Base-by-base conservation (phyloP, 2,797 vertebrate species). In the Myiotriccus ornatus region DNA sequence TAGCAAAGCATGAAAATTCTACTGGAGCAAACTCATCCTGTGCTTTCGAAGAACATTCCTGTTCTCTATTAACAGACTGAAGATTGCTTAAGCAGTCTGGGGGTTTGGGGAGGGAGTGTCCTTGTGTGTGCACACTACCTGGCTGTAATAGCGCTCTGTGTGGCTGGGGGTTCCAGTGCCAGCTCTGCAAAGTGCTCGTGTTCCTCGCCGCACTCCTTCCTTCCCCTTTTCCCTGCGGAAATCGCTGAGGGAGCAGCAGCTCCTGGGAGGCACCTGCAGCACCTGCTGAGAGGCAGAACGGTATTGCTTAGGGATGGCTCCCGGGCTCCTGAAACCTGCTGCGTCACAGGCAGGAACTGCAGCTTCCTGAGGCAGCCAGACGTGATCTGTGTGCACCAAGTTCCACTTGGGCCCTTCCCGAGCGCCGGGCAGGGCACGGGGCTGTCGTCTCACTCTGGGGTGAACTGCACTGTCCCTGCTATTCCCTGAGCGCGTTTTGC, bases 21-120 rank as follows among this genome's bases (percentile, higher is more conserved):
- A 9, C 68, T 73, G 73, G 68, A 92, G 44, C 62, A 75, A 74
- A 46, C 16, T 47, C 50, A 57, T 57, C 30, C 57, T 47, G 68
- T 79, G 81, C 89, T 89, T 92, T 96, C 8, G 1, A 94, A 80
- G 94, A 94, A 93, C n/a, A 9, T 75, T 75, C 30, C 22, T 71
- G 24, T 62, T 75, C 43, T 82, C 50, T 62, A 17, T 3, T 60
- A 81, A 24, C 34, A 87, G 67, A 30, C n/a, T 44, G 43, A 47
- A 55, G 65, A 39, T 34, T 34, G 39, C 69, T 68, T 35, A 28
- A 60, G 60, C 24, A 18, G 18, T 63, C 62, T 20, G 17, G 14
- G 1, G 7, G 10, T n/a, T 12, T 11, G 12, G 13, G 34, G 23
- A 70, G 53, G 14, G 25, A 53, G 43, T 65, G 46, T 49, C 71